Conservation (phyloP, 37 sponge, comb jelly and placozoan species). For the Eunapius fragilis region DNA sequence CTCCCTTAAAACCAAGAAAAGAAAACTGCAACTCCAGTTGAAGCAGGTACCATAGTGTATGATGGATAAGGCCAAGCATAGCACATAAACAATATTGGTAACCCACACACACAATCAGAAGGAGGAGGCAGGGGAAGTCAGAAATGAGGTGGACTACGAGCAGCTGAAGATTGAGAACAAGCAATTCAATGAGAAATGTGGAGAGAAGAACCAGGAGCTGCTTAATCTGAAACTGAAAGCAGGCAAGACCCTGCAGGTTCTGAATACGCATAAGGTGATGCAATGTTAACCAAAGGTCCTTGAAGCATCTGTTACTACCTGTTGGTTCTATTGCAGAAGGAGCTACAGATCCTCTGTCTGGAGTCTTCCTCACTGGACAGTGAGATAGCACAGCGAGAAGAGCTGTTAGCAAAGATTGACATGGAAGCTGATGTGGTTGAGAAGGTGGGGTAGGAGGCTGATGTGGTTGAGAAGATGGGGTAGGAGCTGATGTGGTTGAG, state of each 20-base stretch:
- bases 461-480: too few relatives aligned
- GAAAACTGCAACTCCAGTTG: slow-evolving; percentile 82
- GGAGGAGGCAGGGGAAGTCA: slow-evolving; percentile 92
- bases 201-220: slow-evolving; percentile 94
- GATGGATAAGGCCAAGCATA: too few relatives aligned
- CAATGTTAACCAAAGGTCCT: background rate
- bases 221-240: slow-evolving; percentile 91
- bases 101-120: slow-evolving; percentile 37
- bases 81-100: background rate
- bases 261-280: slow-evolving; percentile 85
- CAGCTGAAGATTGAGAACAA: slow-evolving; percentile 97
- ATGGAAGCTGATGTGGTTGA: slow-evolving; percentile 50
- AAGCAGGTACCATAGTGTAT: slow-evolving; percentile 70
- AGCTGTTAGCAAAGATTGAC: slow-evolving; percentile 74
- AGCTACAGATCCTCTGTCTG: slow-evolving; percentile 69
- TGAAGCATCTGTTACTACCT: background rate
- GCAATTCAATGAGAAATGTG: slow-evolving; percentile 83
- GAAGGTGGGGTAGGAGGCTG: slow-evolving; percentile 37
- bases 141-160: slow-evolving; percentile 93
- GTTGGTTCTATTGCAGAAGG: slow-evolving; percentile 63
- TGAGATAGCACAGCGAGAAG: slow-evolving; percentile 79
- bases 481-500: too few relatives aligned
- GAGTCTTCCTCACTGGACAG: slow-evolving; percentile 73
- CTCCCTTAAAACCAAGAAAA: slow-evolving; percentile 67
- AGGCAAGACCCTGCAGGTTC: slow-evolving; percentile 90